Conservation (phyloP, 2,888 invertebrate genomes). For the Lepidochrysops patricia region DNA sequence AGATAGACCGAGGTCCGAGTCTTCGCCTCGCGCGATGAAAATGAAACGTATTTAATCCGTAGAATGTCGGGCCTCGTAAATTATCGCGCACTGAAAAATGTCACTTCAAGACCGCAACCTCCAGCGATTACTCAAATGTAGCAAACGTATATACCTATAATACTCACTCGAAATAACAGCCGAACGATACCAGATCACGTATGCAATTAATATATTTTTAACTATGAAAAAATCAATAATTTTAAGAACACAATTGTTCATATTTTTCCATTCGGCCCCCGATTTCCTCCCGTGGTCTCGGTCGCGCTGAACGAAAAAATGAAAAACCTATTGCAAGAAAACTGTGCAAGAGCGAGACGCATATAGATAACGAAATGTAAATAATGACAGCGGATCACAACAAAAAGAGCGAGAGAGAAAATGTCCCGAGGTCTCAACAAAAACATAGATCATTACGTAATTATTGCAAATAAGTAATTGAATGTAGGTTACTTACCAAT, state of each 20-base stretch:
- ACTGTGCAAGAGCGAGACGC: conserved; percentile 59
- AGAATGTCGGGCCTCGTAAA: conserved; percentile 43
- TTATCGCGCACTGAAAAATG: conserved; percentile 56
- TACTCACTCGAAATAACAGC: conserved; percentile 44
- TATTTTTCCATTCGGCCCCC: conserved; percentile 62
- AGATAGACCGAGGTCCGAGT: conserved; percentile 24
- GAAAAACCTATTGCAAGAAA: conserved; percentile 67
- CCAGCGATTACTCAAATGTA: conserved; percentile 29
- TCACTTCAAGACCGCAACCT: conserved; percentile 52
- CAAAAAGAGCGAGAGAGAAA: conserved; percentile 57
- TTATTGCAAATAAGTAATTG: conserved; percentile 20
- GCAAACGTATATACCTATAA: conserved; percentile 49
- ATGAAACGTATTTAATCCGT: conserved; percentile 15
- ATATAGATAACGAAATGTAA: conserved; percentile 61
- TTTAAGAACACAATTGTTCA: conserved; percentile 68
- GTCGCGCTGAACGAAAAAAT: conserved; percentile 61
- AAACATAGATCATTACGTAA: conserved; percentile 51
- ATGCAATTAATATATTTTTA: conserved; percentile 64
- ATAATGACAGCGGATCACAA: conserved; percentile 66
- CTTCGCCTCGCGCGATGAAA: conserved; percentile 20
- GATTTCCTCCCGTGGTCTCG: conserved; percentile 49
- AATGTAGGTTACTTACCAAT: conserved; percentile 33
- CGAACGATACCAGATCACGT: conserved; percentile 45
- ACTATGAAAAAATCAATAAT: conserved; percentile 72
- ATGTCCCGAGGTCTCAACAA: conserved; percentile 43